Base-by-base conservation (phyloP, 2,888 invertebrate genomes). In the Rhaphigaster nebulosa region DNA sequence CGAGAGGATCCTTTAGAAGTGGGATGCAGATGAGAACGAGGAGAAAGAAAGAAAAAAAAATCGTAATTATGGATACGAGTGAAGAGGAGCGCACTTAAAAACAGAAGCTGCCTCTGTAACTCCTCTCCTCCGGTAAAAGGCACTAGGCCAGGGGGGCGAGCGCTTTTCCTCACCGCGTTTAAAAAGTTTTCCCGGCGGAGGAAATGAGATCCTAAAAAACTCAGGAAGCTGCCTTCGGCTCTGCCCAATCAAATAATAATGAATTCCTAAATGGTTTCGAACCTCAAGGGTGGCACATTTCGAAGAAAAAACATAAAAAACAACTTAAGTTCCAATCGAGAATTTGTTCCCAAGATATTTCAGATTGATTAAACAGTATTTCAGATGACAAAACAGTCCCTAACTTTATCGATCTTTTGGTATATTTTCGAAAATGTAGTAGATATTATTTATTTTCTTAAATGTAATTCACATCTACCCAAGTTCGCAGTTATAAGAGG, bases 21-120 rank as follows among this genome's bases (percentile, higher is more conserved):
- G 26, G 45, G n/a, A 26, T 23, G 1, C 12, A 41, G n/a, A 45
- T 4, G n/a, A n/a, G 41, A 38, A 15, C 5, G 80, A 80, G 45
- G 38, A n/a, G 50, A 6, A n/a, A n/a, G 50, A 38, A 8, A 45
- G 20, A 45, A 23, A 18, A 45, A 45, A 84, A 84, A 84, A 84
- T 45, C 84, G 84, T 84, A 84, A 84, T 84, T 84, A 84, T 84
- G 84, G 84, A 50, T 50, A 84, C 13, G 45, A 38, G n/a, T n/a
- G 84, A 80, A 80, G 80, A 80, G 45, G 45, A 45, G 45, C 23
- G 41, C 80, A 80, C 80, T 84, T 84, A n/a, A 45, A 84, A 76
- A 84, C n/a, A 45, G 84, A 26, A 13, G 41, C 45, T 15, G 45
- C n/a, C 15, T 38, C 23, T 20, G 26, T 13, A 29, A 5, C 70